Base-by-base conservation (phyloP, 2,113 vertebrate species). In the Arenaria interpres region DNA sequence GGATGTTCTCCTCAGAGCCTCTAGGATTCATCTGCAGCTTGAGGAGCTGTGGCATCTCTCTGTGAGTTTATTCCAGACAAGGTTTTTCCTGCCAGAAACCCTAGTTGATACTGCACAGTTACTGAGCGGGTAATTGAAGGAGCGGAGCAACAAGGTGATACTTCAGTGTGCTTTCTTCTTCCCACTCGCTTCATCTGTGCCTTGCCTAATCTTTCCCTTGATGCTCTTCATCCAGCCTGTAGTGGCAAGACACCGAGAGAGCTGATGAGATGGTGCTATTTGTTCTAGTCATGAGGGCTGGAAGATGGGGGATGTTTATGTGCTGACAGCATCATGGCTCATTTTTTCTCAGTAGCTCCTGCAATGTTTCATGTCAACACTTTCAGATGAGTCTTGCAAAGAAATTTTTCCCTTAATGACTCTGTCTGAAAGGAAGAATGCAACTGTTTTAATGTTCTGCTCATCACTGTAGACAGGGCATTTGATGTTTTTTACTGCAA, bases 161-260 rank as follows among this genome's bases (percentile, higher is more conserved):
- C 63, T 96, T 96, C 78, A 80, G 0, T 88, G 71, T 94, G 59
- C 82, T 96, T 95, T 80, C 67, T 76, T 90, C 94, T 96, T 96
- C 91, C 91, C 91, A 95, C 91, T 94, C 39, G 0, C 93, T 96
- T 94, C 91, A 85, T 96, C 90, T 94, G 89, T 83, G 91, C 77
- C 71, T 85, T 90, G 95, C 81, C 67, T 96, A 93, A 96, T 96
- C 82, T 93, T 88, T 94, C 90, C 92, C 93, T 88, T 77, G 91
- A 66, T 95, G 85, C 75, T 95, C 82, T 94, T 95, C 93, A 90
- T 91, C 25, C 74, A 93, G 89, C 75, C 93, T 85, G 46, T 75
- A 68, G 88, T 82, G 78, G 77, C 81, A 73, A 90, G 85, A 82
- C 63, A 41, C 63, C 66, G 78, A 82, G 75, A 88, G 77, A 85